These are phyloP conservation scores for Anguilla anguilla DNA, from an alignment of 2,797 vertebrate genomes.

Conservation along the genomic window DNA sequence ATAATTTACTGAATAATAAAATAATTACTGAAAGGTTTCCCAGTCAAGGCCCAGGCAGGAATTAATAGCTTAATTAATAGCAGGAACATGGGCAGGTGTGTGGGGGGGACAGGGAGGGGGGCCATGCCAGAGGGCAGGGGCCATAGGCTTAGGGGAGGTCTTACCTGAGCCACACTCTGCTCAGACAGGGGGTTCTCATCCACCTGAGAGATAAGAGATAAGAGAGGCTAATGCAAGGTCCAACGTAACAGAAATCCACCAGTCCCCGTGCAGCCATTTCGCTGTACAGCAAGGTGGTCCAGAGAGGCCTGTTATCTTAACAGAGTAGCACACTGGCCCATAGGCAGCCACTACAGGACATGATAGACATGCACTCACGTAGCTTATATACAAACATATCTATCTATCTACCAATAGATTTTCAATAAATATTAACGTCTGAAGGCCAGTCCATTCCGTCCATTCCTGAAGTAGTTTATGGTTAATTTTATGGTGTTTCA, in stretches of 20 bases:
- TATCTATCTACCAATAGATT: no score
- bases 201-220: conserved; percentile 62
- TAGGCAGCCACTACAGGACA: not conserved
- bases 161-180: conserved; percentile 84
- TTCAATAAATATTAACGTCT: no score
- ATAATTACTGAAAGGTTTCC: not conserved
- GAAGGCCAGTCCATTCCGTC: no score
- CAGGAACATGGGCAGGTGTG: not conserved
- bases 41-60: not conserved
- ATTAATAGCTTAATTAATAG: not conserved
- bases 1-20: not conserved
- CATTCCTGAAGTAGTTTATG: no score
- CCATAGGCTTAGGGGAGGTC: not conserved
- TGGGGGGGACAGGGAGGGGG: not conserved
- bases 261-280: not conserved
- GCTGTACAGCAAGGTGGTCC: not conserved
- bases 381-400: not conserved
- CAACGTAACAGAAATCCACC: conserved; percentile 20
- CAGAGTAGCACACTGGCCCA: not conserved
- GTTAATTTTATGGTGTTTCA: no score
- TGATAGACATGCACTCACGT: not conserved
- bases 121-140: not conserved
- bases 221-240: conserved; percentile 28
- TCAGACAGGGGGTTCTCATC: conserved; percentile 79
- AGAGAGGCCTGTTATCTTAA: not conserved